Conservation (phyloP, 2,888 invertebrate species). For the Crocallis elinguaria region DNA sequence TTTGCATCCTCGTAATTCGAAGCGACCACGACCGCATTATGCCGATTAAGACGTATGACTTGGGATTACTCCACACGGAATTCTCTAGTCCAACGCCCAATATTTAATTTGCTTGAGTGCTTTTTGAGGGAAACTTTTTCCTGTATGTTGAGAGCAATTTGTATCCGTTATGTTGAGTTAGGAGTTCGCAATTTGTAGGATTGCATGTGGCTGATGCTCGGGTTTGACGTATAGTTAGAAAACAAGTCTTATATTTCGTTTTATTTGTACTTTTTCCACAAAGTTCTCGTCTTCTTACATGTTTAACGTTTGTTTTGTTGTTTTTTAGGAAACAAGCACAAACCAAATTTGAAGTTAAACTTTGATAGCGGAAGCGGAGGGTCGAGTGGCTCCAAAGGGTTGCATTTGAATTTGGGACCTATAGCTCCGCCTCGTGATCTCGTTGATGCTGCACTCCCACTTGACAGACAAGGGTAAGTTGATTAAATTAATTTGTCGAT, state of each 20-base stretch:
- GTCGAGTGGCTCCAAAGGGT: conserved; percentile 77
- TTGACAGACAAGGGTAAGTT: conserved; percentile 94
- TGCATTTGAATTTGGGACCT: conserved; percentile 90
- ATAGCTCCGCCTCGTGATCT: conserved; percentile 88
- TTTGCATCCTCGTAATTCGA: conserved; percentile 65
- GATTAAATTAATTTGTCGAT: conserved; percentile 8
- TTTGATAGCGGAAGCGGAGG: conserved; percentile 84
- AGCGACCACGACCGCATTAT: conserved; percentile 75
- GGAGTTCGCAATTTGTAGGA: conserved; percentile 58
- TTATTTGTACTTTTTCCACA: conserved; percentile 4
- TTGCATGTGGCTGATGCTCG: too few relatives aligned
- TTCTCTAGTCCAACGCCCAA: conserved; percentile 68
- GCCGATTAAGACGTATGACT: conserved; percentile 82
- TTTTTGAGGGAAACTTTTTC: conserved; percentile 77
- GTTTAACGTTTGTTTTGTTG: neutral
- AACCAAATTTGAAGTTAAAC: conserved; percentile 90
- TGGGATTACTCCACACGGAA: conserved; percentile 67
- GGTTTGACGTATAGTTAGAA: conserved; percentile 50
- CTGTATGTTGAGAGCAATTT: conserved; percentile 76
- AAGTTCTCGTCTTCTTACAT: neutral
- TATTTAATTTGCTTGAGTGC: conserved; percentile 84
- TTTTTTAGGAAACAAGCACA: conserved; percentile 81
- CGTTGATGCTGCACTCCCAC: conserved; percentile 91
- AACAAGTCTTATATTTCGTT: conserved; percentile 6
- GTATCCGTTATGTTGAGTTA: conserved; percentile 79